phyloP scores from a whole-genome alignment of 2,113 vertebrate genomes.

The Reinhardtius hippoglossoides region DNA sequence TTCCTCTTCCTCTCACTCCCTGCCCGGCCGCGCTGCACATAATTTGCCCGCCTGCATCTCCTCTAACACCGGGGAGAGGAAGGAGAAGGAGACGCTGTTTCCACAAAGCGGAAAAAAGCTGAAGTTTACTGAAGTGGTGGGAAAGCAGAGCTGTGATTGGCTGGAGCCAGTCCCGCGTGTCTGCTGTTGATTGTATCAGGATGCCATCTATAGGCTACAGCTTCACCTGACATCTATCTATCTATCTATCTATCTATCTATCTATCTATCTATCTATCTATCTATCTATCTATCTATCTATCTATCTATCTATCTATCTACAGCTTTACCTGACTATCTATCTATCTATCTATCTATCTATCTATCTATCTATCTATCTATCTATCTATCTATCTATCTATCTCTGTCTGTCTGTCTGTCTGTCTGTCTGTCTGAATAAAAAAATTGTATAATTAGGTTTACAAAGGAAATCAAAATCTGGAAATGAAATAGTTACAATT shows the following conservation, averaged over 20 bases:
- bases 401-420: too few species aligned
- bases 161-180: constrained; percentile 16
- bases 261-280: not conserved
- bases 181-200: constrained; percentile 21
- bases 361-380: too few species aligned
- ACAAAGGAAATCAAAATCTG: too few species aligned
- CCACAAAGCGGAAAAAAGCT: not conserved
- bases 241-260: not conserved
- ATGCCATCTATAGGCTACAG: constrained; percentile 59
- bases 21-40: not conserved
- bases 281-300: not conserved
- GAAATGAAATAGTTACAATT: too few species aligned
- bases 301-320: not conserved
- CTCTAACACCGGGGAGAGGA: not conserved
- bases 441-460: too few species aligned
- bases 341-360: not conserved
- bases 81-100: not conserved
- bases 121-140: constrained; percentile 36
- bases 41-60: constrained; percentile 26
- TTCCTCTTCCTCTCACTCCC: not conserved
- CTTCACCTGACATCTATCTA: not conserved
- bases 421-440: too few species aligned
- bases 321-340: too few species aligned
- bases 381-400: too few species aligned
- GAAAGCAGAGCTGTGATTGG: constrained; percentile 66